A percentile compares a stretch with the other conserved stretches of the same genome.
phyloP scores from a whole-genome alignment of 2,797 vertebrate genomes.

The Acanthiza pusilla region DNA sequence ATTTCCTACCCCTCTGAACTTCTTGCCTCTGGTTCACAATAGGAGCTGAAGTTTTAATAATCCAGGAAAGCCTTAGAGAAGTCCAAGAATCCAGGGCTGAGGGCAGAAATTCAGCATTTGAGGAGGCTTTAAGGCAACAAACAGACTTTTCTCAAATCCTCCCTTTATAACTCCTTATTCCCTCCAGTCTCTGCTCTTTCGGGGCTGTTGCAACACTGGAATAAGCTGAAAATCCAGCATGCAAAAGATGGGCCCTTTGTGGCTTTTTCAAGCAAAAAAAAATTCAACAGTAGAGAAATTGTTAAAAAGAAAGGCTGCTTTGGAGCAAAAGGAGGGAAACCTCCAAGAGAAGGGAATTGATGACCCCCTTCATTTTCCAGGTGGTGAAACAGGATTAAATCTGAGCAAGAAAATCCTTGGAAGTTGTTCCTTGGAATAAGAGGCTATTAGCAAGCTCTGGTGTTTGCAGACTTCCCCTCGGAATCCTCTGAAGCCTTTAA shows the following conservation, averaged over 20 bases:
- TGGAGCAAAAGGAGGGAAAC: background rate
- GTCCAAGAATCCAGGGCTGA: background rate
- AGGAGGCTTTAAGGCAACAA: background rate
- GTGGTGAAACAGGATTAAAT: background rate
- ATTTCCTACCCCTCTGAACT: background rate
- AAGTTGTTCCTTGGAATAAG: background rate
- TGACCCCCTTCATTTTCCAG: background rate
- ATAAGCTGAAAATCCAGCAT: background rate
- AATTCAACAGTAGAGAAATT: background rate
- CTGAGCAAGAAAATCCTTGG: background rate
- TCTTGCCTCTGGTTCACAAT: background rate
- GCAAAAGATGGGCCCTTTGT: background rate
- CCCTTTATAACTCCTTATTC: background rate
- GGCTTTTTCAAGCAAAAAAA: background rate
- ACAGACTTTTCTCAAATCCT: background rate
- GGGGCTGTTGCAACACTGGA: background rate
- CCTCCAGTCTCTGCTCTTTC: background rate
- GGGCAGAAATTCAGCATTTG: background rate
- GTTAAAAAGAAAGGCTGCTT: background rate
- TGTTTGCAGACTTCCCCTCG: background rate
- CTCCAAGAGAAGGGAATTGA: background rate
- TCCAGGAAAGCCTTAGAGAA: background rate
- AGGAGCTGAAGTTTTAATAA: background rate
- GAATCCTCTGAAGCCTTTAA: background rate
- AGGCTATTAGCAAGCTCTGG: background rate